phyloP scores from a whole-genome alignment of 2,797 vertebrate genomes.

The Karalla daura region DNA sequence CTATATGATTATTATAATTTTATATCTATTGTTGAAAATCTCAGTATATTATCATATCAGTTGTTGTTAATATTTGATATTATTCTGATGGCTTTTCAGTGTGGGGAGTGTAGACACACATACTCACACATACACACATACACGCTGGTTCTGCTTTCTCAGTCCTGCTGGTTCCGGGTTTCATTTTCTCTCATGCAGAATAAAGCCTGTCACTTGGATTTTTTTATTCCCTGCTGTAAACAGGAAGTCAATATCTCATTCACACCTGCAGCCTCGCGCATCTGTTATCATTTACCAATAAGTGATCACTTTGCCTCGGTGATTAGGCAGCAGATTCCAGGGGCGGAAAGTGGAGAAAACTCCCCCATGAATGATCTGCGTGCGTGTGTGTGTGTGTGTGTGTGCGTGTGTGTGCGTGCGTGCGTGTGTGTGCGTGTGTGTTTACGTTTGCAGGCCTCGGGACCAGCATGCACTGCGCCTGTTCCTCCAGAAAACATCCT shows the following conservation, averaged over 20 bases:
- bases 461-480: slow-evolving; percentile 35
- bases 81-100: too few species aligned
- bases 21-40: too few species aligned
- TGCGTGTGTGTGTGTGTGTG: too few species aligned
- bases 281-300: slow-evolving; percentile 65
- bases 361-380: slow-evolving; percentile 44
- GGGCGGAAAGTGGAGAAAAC: slow-evolving; percentile 8
- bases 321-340: slow-evolving; percentile 64
- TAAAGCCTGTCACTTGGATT: slow-evolving; percentile 25
- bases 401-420: too few species aligned
- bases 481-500: slow-evolving; percentile 28
- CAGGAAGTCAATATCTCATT: slow-evolving; percentile 60
- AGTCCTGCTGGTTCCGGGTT: background rate
- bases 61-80: too few species aligned
- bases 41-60: too few species aligned
- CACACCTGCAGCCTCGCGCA: slow-evolving; percentile 35
- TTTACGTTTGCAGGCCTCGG: slow-evolving; percentile 23
- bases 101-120: too few species aligned
- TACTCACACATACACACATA: too few species aligned
- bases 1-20: too few species aligned
- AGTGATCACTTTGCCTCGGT: slow-evolving; percentile 58
- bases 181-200: slow-evolving; percentile 9
- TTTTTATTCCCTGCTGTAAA: slow-evolving; percentile 24
- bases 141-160: too few species aligned
- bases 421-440: too few species aligned